Percentiles rank a stretch among this genome's conserved stretches.
These are phyloP conservation scores for Liodrosophila aerea DNA, from an alignment of 2,888 invertebrate genomes.

Conservation along the genomic window DNA sequence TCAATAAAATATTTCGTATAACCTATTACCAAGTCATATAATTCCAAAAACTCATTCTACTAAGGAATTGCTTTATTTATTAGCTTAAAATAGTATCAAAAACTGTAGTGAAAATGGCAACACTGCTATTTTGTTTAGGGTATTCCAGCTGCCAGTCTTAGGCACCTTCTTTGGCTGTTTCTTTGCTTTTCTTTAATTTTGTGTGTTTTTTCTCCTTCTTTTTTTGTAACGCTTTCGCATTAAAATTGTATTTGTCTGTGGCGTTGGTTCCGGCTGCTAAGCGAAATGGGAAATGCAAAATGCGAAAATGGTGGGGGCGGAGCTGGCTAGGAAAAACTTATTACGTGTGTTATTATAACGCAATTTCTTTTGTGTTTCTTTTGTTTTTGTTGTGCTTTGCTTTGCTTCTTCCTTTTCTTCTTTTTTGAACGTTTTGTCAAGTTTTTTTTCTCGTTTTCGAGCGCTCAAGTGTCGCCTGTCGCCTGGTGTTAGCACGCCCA, in stretches of 20 bases:
- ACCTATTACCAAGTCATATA: too few relatives aligned
- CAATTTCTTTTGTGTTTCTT: constrained; percentile 59
- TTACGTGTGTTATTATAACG: constrained; percentile 74
- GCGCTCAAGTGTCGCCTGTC: constrained; percentile 51
- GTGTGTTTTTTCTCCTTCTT: neutral
- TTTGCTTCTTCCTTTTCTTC: constrained; percentile 28
- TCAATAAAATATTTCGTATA: too few relatives aligned
- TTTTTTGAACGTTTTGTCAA: constrained; percentile 31
- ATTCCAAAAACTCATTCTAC: too few relatives aligned
- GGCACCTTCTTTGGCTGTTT: too few relatives aligned
- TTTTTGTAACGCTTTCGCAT: constrained; percentile 46
- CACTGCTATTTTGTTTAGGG: too few relatives aligned
- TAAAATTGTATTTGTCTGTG: constrained; percentile 71
- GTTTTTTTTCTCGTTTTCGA: constrained; percentile 34
- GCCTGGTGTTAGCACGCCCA: constrained; percentile 6
- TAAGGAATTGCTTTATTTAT: too few relatives aligned
- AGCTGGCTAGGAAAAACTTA: constrained; percentile 35
- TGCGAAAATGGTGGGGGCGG: constrained; percentile 7
- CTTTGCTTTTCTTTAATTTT: neutral
- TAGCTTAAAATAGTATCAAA: too few relatives aligned
- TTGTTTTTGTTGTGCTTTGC: constrained; percentile 19
- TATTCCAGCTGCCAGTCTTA: too few relatives aligned
- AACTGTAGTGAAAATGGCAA: too few relatives aligned
- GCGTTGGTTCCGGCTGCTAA: constrained; percentile 35
- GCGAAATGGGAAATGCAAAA: constrained; percentile 37